Base-by-base conservation (phyloP, 2,113 vertebrate species). In the Psittacula cyanocephala region DNA sequence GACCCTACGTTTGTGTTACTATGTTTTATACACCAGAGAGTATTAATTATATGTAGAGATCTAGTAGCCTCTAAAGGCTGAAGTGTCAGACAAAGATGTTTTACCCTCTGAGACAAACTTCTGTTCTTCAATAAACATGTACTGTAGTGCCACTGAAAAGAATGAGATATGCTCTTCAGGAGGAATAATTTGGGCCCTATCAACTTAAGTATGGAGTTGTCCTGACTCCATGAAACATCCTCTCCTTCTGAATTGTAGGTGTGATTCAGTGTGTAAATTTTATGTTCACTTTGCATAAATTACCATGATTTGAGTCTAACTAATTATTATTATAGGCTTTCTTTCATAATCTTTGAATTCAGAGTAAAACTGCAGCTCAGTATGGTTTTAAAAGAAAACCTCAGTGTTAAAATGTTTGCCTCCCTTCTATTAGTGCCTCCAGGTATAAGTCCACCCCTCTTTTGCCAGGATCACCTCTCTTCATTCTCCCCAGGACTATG, bases 11-110 rank as follows among this genome's bases (percentile, higher is more conserved):
- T 92, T 94, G 79, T 74, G 31, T 43, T 88, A 63, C 80, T 89
- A 90, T 44, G 53, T 85, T 90, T 95, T 85, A 70, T 89, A 87
- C 64, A 94, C 75, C 52, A 91, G 74, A 71, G 49, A 95, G 75
- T 44, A 23, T 93, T 98, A 93, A 96, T 96, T 95, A 70, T 31
- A 37, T 53, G 72, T 52, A 69, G 92, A 96, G 81, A 86, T 87
- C 78, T 47, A 88, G 43, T 88, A 53, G 59, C 71, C 75, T 79
- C 46, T 82, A 65, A 83, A 65, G 17, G 27, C n/a, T 85, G 81
- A 96, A 81, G 57, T n/a, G 62, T 74, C 70, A 91, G 59, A 80
- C 10, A 43, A 81, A 95, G 50, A 69, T 78, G 14, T 44, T 64
- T 77, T 65, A 46, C 18, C 59, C 59, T 39, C 46, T 3, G 16